Conservation (phyloP, 1,140 invertebrate species). For the Lepidurus arcticus region DNA sequence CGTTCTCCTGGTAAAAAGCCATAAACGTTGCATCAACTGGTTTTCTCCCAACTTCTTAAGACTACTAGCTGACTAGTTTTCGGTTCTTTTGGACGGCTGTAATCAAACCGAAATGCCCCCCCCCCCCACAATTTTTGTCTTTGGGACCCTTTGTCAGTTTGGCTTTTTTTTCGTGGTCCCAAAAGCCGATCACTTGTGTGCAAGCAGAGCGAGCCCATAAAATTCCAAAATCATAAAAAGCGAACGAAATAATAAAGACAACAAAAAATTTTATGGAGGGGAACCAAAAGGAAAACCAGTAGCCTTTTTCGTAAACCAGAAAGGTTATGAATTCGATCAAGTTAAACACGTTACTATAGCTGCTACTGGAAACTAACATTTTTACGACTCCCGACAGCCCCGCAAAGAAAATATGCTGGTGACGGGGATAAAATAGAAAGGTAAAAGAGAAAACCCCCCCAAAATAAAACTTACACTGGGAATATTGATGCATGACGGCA, state of each 20-base stretch:
- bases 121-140: neutral
- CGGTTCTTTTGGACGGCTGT: no score
- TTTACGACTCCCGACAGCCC: neutral
- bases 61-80: neutral
- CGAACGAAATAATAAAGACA: neutral
- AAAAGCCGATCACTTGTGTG: neutral
- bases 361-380: conserved; percentile 7
- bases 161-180: neutral
- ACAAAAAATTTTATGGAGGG: neutral
- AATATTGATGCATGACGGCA: conserved; percentile 32
- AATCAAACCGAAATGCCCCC: no score
- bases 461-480: conserved; percentile 31
- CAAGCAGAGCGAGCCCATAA: conserved; percentile 13
- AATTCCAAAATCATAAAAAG: conserved; percentile 11
- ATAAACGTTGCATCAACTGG: neutral
- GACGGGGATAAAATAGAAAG: no score
- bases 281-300: conserved; percentile 3
- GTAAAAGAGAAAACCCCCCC: neutral
- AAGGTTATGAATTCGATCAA: neutral
- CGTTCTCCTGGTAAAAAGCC: neutral
- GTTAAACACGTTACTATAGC: conserved; percentile 7
- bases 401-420: neutral
- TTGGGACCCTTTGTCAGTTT: neutral
- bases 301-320: neutral
- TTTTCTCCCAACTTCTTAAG: neutral